Conservation (phyloP, 2,888 invertebrate species). For the Salpingus planirostris region DNA sequence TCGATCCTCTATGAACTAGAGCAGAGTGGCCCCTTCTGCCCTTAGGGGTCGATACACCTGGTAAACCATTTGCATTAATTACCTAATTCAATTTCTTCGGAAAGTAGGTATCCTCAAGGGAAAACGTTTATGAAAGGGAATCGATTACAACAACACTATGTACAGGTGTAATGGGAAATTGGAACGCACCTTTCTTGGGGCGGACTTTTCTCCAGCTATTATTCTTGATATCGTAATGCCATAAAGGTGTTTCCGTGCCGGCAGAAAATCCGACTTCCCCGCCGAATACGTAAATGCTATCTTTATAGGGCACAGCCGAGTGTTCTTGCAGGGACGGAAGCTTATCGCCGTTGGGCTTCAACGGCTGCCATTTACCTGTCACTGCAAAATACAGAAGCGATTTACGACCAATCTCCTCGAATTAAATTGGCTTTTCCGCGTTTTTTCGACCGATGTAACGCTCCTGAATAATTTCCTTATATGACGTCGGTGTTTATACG, state of each 20-base stretch:
- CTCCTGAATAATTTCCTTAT: no score
- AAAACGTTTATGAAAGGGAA: no score
- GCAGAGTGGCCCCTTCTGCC: constrained; percentile 79
- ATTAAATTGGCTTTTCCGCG: no score
- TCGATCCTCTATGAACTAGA: constrained; percentile 64
- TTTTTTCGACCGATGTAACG: no score
- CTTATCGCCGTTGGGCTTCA: constrained; percentile 59
- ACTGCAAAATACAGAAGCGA: no score
- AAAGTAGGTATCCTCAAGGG: no score
- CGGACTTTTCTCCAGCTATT: constrained; percentile 54
- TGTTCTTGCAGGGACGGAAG: constrained; percentile 81
- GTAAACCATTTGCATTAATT: no score
- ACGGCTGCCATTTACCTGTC: constrained; percentile 64
- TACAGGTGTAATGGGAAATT: no score
- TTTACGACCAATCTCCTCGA: no score
- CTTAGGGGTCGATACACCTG: constrained; percentile 52
- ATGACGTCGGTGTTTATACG: no score
- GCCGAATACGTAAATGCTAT: constrained; percentile 74
- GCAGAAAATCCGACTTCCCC: constrained; percentile 75
- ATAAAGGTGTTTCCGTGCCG: constrained; percentile 72
- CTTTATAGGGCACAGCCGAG: constrained; percentile 68
- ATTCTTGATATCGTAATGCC: constrained; percentile 66
- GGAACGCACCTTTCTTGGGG: constrained; percentile 46
- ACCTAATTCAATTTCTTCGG: no score
- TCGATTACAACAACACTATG: no score